These are phyloP conservation scores for Drosophila basisetae DNA, from an alignment of 2,888 invertebrate species.

Conservation along the genomic window DNA sequence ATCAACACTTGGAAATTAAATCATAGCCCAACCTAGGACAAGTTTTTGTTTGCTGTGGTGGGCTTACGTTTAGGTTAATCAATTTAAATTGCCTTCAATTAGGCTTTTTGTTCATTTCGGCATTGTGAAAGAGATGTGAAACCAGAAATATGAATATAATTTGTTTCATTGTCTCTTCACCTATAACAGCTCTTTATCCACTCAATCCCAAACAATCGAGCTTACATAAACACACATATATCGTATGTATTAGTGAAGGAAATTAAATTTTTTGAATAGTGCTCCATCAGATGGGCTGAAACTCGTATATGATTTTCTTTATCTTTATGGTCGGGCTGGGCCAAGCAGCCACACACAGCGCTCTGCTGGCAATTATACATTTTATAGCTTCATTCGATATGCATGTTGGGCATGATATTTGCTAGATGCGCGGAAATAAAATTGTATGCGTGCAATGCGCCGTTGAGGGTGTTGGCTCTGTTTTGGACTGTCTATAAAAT, in stretches of 20 bases:
- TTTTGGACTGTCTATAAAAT: constrained; percentile 43
- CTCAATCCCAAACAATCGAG: constrained; percentile 33
- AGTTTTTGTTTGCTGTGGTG: constrained; percentile 52
- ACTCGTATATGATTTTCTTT: constrained; percentile 52
- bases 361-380: constrained; percentile 65
- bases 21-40: constrained; percentile 50
- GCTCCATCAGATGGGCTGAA: constrained; percentile 32
- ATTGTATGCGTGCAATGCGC: constrained; percentile 24
- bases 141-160: constrained; percentile 47
- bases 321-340: constrained; percentile 46
- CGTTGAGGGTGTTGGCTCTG: constrained; percentile 66
- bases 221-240: constrained; percentile 41
- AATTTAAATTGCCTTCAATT: constrained; percentile 81
- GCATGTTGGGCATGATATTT: constrained; percentile 63
- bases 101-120: constrained; percentile 65
- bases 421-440: constrained; percentile 1
- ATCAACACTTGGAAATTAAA: constrained; percentile 37
- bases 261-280: constrained; percentile 49
- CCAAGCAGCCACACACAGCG: constrained; percentile 49
- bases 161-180: constrained; percentile 44
- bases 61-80: constrained; percentile 68
- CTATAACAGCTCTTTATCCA: constrained; percentile 39
- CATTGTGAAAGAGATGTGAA: constrained; percentile 46
- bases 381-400: constrained; percentile 78
- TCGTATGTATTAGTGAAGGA: constrained; percentile 43